phyloP scores from a whole-genome alignment of 2,113 vertebrate genomes.

The Oncorhynchus gorbuscha region DNA sequence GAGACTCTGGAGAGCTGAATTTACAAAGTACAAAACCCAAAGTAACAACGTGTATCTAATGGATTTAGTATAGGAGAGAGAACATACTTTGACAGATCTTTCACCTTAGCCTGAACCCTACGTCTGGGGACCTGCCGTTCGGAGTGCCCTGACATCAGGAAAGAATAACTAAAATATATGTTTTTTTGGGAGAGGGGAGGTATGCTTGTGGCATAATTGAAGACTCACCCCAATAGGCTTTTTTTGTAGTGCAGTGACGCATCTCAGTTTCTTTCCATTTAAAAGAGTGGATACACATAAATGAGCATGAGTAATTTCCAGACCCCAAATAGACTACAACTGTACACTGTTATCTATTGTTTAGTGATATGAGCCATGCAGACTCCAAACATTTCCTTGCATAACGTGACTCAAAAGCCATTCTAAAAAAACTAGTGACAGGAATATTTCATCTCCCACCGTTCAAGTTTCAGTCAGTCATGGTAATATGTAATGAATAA shows the following conservation, averaged over 20 bases:
- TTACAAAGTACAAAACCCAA: neutral
- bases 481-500: too few species aligned
- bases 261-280: neutral
- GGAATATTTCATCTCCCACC: too few species aligned
- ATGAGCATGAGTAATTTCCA: neutral
- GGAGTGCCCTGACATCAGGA: neutral
- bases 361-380: neutral
- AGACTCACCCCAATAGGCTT: neutral
- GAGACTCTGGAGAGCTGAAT: neutral
- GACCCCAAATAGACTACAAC: neutral
- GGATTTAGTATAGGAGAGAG: neutral
- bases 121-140: neutral
- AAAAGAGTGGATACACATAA: neutral
- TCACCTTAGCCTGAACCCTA: neutral
- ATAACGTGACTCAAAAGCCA: neutral
- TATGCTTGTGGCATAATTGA: neutral
- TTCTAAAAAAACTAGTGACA: neutral
- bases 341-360: neutral
- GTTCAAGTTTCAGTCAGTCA: too few species aligned
- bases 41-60: neutral
- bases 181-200: neutral
- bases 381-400: neutral
- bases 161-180: neutral
- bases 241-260: neutral
- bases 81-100: neutral